Base-by-base conservation (phyloP, 2,113 vertebrate species). In the Callochromis pleurospilus region DNA sequence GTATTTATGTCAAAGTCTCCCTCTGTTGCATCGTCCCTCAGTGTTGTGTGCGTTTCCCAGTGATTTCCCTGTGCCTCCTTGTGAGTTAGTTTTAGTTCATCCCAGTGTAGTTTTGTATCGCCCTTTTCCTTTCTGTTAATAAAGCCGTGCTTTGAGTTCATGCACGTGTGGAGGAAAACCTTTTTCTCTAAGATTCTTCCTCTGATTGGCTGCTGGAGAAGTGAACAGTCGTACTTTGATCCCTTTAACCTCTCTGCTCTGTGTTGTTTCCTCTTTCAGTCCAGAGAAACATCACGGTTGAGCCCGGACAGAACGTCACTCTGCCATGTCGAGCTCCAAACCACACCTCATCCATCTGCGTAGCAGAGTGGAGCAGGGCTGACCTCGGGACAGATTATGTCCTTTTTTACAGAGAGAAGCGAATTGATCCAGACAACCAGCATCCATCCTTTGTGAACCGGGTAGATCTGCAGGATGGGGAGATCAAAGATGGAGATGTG, bases 21-120 rank as follows among this genome's bases (percentile, higher is more conserved):
- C 56, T 58, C 56, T 58, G 0, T 17, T 17, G 26, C 8, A 0
- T 31, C 0, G 0, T 17, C 26, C 2, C 26, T 31, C 56, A 58
- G 14, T 58, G 56, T 58, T 58, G 26, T 58, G 26, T 6, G 26
- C 0, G 0, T 58, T 58, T 58, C 8, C 26, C 56, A 15, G 55
- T 3, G 49, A 29, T 58, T 58, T 6, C 56, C 26, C 56, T 31
- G 55, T 56, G 55, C 24, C 55, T 56, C 24, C 55, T 29, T 56
- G 4, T 56, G 2, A 56, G 13, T 29, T 56, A 29, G 1, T 1
- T 58, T 58, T 58, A 6, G 56, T 58, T 31, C 14, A 17, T 58
- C 55, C 55, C 55, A 31, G 56, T 58, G 56, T 58, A 31, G 7
- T 58, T 58, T 58, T 58, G 26, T 31, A 58, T 58, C 1, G 5